phyloP scores from a whole-genome alignment of 2,888 invertebrate species.

The Lepidonotus clava region DNA sequence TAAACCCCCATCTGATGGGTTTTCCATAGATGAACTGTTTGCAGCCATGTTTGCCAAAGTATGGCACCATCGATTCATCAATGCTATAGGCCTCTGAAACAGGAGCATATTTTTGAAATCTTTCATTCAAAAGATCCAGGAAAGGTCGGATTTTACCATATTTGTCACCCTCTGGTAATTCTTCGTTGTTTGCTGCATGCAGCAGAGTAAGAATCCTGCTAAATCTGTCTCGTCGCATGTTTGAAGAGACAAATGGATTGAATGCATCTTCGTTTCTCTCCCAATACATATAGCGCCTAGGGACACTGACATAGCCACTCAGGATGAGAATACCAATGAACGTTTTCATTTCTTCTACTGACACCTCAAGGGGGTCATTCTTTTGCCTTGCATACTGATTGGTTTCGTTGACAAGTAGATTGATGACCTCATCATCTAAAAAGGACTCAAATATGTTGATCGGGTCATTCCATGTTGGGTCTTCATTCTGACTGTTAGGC shows the following conservation, averaged over 20 bases:
- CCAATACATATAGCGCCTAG: not conserved
- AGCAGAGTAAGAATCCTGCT: not conserved
- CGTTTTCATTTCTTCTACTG: not conserved
- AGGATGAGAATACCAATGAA: not conserved
- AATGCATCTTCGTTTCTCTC: not conserved
- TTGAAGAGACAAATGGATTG: not conserved
- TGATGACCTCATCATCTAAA: not conserved
- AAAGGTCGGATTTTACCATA: not conserved
- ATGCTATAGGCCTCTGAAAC: not conserved
- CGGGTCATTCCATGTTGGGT: not conserved
- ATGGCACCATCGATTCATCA: not conserved
- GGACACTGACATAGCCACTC: not conserved
- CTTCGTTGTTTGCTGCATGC: not conserved
- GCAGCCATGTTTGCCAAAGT: not conserved
- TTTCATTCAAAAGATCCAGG: not conserved
- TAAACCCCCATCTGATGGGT: not conserved
- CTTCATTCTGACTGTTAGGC: no score
- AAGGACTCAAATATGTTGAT: not conserved
- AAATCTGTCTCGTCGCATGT: not conserved
- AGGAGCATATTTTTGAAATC: not conserved
- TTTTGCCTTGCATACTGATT: not conserved
- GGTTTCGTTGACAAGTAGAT: not conserved
- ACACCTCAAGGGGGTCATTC: not conserved
- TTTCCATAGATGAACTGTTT: not conserved
- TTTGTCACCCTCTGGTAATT: not conserved